phyloP scores from a whole-genome alignment of 92 coral and sea anemone species.

The Zoanthus gigantus region DNA sequence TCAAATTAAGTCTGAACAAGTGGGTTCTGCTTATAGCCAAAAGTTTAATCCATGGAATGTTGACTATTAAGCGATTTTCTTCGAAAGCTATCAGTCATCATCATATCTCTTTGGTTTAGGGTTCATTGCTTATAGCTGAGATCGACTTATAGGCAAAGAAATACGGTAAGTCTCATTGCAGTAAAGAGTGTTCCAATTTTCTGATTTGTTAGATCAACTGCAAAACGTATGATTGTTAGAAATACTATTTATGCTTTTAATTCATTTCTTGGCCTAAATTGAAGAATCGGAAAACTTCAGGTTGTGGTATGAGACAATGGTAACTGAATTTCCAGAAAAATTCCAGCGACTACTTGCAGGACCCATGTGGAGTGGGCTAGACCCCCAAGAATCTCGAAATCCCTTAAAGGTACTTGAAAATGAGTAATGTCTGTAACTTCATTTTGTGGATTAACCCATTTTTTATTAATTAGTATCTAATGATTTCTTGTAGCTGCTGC shows the following conservation, averaged over 20 bases:
- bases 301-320: conserved; percentile 50
- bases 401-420: conserved; percentile 21
- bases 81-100: too few relatives aligned
- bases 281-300: conserved; percentile 43
- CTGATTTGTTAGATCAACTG: background rate
- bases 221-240: background rate
- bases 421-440: conserved; percentile 4
- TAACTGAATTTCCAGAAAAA: conserved; percentile 36
- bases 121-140: too few relatives aligned
- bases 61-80: too few relatives aligned
- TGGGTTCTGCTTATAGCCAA: too few relatives aligned
- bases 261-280: conserved; percentile 13
- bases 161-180: background rate
- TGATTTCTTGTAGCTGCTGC: background rate
- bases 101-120: too few relatives aligned
- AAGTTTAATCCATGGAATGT: too few relatives aligned
- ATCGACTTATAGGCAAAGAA: too few relatives aligned
- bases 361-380: conserved; percentile 27
- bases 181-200: background rate
- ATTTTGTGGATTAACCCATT: background rate
- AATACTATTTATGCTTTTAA: conserved; percentile 7
- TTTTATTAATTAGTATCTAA: background rate
- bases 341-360: conserved; percentile 31
- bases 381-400: conserved; percentile 26
- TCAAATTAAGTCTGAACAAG: too few relatives aligned